A percentile compares a stretch with the other conserved stretches of the same genome.
phyloP scores from a whole-genome alignment of 2,113 vertebrate genomes.

The Lipotes vexillifer region DNA sequence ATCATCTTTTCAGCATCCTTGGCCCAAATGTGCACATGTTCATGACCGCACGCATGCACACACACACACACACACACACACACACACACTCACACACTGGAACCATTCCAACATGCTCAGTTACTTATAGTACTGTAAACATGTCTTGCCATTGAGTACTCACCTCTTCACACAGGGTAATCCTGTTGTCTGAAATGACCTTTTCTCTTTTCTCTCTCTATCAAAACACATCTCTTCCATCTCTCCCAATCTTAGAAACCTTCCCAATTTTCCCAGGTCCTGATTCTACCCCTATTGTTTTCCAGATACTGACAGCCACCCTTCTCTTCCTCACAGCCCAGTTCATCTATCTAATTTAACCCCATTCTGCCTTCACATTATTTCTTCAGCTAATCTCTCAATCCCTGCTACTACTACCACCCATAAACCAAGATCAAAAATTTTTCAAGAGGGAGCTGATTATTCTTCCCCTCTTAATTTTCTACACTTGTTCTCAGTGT shows the following conservation, averaged over 20 bases:
- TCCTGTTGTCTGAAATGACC: not conserved
- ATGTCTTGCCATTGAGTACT: not conserved
- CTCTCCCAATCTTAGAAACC: not conserved
- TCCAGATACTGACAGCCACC: not conserved
- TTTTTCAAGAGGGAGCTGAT: not conserved
- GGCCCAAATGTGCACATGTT: not conserved
- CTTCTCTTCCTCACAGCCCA: not conserved
- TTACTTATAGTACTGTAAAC: not conserved
- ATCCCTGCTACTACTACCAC: not conserved
- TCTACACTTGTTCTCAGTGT: not conserved
- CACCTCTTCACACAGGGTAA: not conserved
- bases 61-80: not conserved
- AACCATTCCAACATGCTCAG: not conserved
- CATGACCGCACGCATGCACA: fast-evolving
- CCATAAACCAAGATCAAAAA: not conserved
- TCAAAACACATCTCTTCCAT: not conserved
- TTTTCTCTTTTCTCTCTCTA: not conserved
- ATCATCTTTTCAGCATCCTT: not conserved
- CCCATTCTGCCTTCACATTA: not conserved
- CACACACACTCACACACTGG: not conserved
- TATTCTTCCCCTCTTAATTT: not conserved
- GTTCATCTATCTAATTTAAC: not conserved
- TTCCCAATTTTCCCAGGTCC: fast-evolving
- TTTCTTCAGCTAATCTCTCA: not conserved
- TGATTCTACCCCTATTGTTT: not conserved